Conservation (phyloP, 1,140 invertebrate genomes). For the Zaprionus davidi region DNA sequence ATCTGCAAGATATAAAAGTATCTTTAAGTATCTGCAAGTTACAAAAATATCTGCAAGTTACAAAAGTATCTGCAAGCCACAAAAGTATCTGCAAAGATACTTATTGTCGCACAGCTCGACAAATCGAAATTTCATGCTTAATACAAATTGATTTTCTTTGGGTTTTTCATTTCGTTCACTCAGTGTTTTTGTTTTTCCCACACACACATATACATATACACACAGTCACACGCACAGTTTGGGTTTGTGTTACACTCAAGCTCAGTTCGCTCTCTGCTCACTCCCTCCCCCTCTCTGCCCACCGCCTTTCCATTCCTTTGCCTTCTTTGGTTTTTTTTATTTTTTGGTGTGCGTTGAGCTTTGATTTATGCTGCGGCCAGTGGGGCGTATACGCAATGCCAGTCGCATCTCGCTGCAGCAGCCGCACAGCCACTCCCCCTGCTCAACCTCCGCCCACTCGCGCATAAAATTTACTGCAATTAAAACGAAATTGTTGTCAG, state of each 20-base stretch:
- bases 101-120: slow-evolving; percentile 36
- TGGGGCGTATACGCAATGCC: slow-evolving; percentile 49
- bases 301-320: background rate
- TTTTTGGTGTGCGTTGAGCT: slow-evolving; percentile 16
- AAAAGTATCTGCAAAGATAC: slow-evolving; percentile 4
- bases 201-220: background rate
- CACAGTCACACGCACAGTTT: slow-evolving; percentile 20
- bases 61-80: slow-evolving; percentile 50
- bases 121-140: slow-evolving; percentile 78
- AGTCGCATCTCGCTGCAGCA: background rate
- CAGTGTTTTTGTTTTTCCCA: slow-evolving; percentile 20
- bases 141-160: slow-evolving; percentile 77
- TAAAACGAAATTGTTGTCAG: slow-evolving; percentile 77
- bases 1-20: slow-evolving; percentile 41
- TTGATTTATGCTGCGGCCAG: slow-evolving; percentile 57
- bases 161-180: slow-evolving; percentile 16
- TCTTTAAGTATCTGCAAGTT: slow-evolving; percentile 21
- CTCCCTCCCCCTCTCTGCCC: background rate
- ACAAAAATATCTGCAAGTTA: slow-evolving; percentile 22
- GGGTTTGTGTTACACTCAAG: background rate
- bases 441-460: background rate
- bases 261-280: background rate
- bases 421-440: background rate
- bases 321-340: slow-evolving; percentile 29
- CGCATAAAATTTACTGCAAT: slow-evolving; percentile 65